Evolutionary conservation across 2,888 invertebrate genomes (phyloP).

Genomic region (Synergus umbraculus): DNA sequence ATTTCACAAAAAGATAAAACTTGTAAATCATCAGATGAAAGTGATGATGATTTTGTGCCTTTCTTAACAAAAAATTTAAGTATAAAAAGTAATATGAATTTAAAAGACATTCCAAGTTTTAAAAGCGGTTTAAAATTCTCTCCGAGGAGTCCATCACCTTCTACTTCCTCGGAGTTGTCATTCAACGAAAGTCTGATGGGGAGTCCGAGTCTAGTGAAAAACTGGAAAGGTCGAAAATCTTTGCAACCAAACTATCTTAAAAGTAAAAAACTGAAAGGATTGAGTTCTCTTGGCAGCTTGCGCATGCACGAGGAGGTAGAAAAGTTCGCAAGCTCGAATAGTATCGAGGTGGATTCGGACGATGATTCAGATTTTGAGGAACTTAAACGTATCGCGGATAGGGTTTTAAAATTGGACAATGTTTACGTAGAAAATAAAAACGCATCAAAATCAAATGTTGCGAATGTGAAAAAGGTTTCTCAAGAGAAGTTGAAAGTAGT

Average conservation of each 20-base stretch:
- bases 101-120: background rate
- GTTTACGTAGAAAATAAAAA: constrained; percentile 46
- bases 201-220: background rate
- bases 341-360: constrained; percentile 47
- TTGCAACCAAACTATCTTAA: constrained; percentile 18
- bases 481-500: constrained; percentile 18
- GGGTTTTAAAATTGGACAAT: constrained; percentile 45
- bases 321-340: constrained; percentile 9
- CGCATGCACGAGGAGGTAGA: constrained; percentile 29
- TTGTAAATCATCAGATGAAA: constrained; percentile 15
- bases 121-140: background rate
- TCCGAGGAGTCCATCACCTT: background rate
- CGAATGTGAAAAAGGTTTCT: background rate
- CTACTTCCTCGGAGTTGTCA: constrained; percentile 29
- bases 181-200: background rate
- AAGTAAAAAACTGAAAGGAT: constrained; percentile 30
- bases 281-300: constrained; percentile 44
- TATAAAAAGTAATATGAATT: constrained; percentile 1
- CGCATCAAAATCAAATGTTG: constrained; percentile 24
- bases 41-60: constrained; percentile 32
- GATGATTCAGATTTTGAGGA: constrained; percentile 48
- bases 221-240: constrained; percentile 21
- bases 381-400: constrained; percentile 43
- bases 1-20: background rate
- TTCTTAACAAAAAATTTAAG: constrained; percentile 20